These are phyloP conservation scores for Sebastes vulpes DNA, from an alignment of 2,797 vertebrate genomes.

Conservation along the genomic window DNA sequence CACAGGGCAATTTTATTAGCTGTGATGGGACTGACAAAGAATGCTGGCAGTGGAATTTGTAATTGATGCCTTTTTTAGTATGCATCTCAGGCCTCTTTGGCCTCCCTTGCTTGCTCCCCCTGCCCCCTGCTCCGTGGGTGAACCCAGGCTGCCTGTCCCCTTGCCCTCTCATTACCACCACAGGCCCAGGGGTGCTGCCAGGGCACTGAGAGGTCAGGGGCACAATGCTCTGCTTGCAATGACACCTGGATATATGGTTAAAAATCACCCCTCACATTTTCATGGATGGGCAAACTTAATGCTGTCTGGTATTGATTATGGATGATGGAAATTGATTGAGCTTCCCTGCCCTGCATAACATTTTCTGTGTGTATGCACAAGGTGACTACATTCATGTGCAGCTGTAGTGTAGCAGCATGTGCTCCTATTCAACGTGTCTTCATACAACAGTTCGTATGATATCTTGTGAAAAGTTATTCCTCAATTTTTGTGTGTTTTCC, in stretches of 20 bases:
- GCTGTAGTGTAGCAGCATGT: constrained; percentile 1
- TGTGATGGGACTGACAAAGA: constrained; percentile 75
- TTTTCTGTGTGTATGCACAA: constrained; percentile 22
- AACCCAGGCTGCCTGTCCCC: constrained; percentile 53
- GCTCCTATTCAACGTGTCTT: background rate
- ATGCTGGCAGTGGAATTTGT: constrained; percentile 69
- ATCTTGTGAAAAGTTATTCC: no score
- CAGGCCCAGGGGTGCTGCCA: constrained; percentile 53
- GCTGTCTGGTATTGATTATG: constrained; percentile 65
- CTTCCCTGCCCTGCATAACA: constrained; percentile 21
- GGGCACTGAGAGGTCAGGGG: constrained; percentile 43
- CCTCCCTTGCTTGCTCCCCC: constrained; percentile 26
- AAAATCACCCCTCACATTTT: constrained; percentile 33
- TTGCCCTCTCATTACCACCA: constrained; percentile 70
- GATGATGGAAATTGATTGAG: constrained; percentile 61
- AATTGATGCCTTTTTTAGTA: constrained; percentile 71
- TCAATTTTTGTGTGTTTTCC: no score
- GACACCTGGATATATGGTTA: constrained; percentile 4
- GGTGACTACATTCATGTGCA: background rate
- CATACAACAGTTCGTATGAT: no score
- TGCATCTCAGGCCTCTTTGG: constrained; percentile 58
- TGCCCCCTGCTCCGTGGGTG: constrained; percentile 54
- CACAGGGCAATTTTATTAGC: constrained; percentile 82
- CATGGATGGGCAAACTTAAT: constrained; percentile 40
- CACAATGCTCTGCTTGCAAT: constrained; percentile 10